phyloP scores from a whole-genome alignment of 2,888 invertebrate species.

The Heteropelma amictum region DNA sequence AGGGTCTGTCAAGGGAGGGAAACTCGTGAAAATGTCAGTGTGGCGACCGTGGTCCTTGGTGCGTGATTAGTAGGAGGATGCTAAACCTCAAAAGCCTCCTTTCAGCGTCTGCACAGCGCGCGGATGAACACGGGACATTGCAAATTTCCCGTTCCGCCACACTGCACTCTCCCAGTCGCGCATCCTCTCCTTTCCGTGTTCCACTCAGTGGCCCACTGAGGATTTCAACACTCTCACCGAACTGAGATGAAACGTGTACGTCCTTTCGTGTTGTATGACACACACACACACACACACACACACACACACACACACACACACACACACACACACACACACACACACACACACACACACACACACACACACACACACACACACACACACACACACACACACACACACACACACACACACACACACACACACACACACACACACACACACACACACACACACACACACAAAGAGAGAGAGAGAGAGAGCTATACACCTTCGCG shows the following conservation, averaged over 20 bases:
- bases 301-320: too few relatives aligned
- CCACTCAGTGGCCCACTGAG: slow-evolving; percentile 64
- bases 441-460: too few relatives aligned
- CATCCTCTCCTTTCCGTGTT: slow-evolving; percentile 44
- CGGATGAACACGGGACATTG: slow-evolving; percentile 61
- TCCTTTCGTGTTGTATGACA: background rate
- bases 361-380: too few relatives aligned
- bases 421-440: too few relatives aligned
- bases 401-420: too few relatives aligned
- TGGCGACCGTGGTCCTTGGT: slow-evolving; percentile 22
- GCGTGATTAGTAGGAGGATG: slow-evolving; percentile 40
- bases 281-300: too few relatives aligned
- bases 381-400: too few relatives aligned
- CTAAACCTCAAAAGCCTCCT: slow-evolving; percentile 41
- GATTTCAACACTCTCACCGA: slow-evolving; percentile 60
- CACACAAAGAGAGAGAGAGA: too few relatives aligned
- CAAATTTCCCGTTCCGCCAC: slow-evolving; percentile 65
- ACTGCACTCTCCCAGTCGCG: slow-evolving; percentile 40
- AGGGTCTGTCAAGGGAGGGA: background rate
- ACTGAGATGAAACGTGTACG: slow-evolving; percentile 47
- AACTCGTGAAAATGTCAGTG: slow-evolving; percentile 24
- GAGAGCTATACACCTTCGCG: too few relatives aligned
- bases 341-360: too few relatives aligned
- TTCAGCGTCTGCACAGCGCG: slow-evolving; percentile 9
- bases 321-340: too few relatives aligned